Evolutionary conservation across 2,888 invertebrate species (phyloP), one percentile per base, ranked within the genome.

Genomic region (Seira sanloemensis): DNA sequence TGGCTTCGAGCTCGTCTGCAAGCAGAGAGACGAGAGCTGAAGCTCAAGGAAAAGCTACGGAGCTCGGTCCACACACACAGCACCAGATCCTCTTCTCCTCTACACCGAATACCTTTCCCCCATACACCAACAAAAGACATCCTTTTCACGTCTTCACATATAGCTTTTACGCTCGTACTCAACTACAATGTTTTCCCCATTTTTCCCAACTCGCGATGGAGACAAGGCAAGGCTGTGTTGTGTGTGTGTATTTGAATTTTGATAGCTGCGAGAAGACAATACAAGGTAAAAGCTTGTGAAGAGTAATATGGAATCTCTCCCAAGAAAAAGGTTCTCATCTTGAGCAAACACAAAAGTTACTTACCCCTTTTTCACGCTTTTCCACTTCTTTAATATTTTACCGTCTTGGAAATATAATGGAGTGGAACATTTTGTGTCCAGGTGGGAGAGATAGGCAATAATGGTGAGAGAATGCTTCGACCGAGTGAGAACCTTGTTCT

Each of bases 381-480:
- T 54, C 18, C 46, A 58, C 58, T 58, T 58, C n/a, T 26, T 26
- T 68, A 27, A 26, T 26, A n/a, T 18, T 23, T 72, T 21, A 21
- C 72, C 18, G 50, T 54, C 58, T 54, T 23, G 25, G 7, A 58
- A 58, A 58, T 58, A 58, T 58, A 58, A 76, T 24, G 67, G 58
- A 24, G 26, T 24, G 67, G 50, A 73, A 73, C 27, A 74, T 67
- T 25, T n/a, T n/a, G n/a, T n/a, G 23, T 75, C 75, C 80, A 81
- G 81, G 81, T 81, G 71, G 62, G 69, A 75, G 69, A 23, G 65
- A 16, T 67, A 58, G 25, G 46, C n/a, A 1, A 46, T 18, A 62
- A 74, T 54, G 50, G 54, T 26, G 21, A n/a, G 0, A 26, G 7
- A 65, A 23, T 67, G 68, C 72, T 75, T n/a, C n/a, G n/a, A n/a